These are phyloP conservation scores for Solea solea DNA, from an alignment of 2,113 vertebrate species.

Conservation along the genomic window DNA sequence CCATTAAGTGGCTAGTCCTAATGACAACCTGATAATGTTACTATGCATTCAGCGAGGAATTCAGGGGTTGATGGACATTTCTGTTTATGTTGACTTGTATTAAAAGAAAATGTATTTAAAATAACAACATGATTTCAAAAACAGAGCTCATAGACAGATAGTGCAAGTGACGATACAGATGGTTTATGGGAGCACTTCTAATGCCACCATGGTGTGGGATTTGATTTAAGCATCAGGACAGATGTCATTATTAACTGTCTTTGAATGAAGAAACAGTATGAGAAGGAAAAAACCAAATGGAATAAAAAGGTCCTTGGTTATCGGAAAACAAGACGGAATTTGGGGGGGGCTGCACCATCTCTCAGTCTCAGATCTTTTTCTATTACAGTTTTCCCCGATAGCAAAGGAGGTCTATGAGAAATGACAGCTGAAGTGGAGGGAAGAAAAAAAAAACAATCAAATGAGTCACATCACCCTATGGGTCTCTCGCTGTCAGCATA, in stretches of 20 bases:
- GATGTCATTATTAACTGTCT: constrained; percentile 29
- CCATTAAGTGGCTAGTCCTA: neutral
- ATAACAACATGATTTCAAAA: neutral
- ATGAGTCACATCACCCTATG: constrained; percentile 65
- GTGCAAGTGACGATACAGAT: neutral
- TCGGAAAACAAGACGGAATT: constrained; percentile 17
- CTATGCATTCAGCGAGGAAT: neutral
- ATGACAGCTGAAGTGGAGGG: constrained; percentile 61
- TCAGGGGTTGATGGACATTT: neutral
- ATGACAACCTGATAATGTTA: neutral
- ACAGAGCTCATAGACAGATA: too few relatives aligned
- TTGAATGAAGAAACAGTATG: constrained; percentile 27
- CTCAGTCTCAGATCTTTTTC: constrained; percentile 38
- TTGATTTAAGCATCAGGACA: constrained; percentile 29
- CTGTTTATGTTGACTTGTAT: neutral
- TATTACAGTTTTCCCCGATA: constrained; percentile 59
- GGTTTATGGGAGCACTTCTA: neutral
- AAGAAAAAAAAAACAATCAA: constrained; percentile 37
- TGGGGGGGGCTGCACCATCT: neutral
- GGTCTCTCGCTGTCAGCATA: constrained; percentile 60
- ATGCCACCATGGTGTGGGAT: neutral
- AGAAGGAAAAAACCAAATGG: constrained; percentile 4
- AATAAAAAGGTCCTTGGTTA: constrained; percentile 23
- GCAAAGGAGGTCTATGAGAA: constrained; percentile 54
- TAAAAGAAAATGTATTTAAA: neutral